Conservation (phyloP, 1,140 invertebrate species). For the Drosophila bifasciata region DNA sequence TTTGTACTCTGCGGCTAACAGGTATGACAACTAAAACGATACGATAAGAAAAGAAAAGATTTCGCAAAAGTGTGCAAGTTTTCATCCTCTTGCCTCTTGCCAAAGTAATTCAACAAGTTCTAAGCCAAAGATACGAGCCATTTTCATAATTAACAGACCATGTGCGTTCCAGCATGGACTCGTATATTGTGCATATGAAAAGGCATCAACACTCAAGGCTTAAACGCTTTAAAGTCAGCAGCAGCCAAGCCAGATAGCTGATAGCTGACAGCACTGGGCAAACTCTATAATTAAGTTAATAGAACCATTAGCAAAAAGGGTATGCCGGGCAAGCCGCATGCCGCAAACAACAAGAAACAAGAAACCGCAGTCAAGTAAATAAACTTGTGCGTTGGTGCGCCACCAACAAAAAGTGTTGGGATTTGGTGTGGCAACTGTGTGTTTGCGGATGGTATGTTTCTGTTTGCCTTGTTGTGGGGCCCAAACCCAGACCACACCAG, state of each 20-base stretch:
- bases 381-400: slow-evolving; percentile 7
- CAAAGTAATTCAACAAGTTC: slow-evolving; percentile 46
- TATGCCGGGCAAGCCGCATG: slow-evolving; percentile 1
- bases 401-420: slow-evolving; percentile 34
- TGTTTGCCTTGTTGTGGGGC: slow-evolving; percentile 12
- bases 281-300: not conserved
- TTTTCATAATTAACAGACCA: slow-evolving; percentile 30
- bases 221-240: not conserved
- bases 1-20: no score
- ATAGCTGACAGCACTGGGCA: not conserved
- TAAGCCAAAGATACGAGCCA: slow-evolving; percentile 20
- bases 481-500: not conserved
- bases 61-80: slow-evolving; percentile 38
- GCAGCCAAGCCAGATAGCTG: not conserved
- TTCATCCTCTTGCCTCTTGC: slow-evolving; percentile 20
- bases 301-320: slow-evolving; percentile 11
- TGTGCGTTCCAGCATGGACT: not conserved
- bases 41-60: slow-evolving; percentile 37
- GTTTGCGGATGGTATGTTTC: slow-evolving; percentile 36
- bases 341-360: no score
- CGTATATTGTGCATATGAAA: not conserved
- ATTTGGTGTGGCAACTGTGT: slow-evolving; percentile 53
- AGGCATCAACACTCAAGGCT: not conserved
- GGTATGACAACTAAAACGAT: slow-evolving; percentile 34
- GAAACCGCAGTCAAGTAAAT: slow-evolving; percentile 16